Percentiles rank a stretch among this genome's conserved stretches.
Conservation (phyloP, 1,140 invertebrate genomes). For the Drosophila arawakana region DNA sequence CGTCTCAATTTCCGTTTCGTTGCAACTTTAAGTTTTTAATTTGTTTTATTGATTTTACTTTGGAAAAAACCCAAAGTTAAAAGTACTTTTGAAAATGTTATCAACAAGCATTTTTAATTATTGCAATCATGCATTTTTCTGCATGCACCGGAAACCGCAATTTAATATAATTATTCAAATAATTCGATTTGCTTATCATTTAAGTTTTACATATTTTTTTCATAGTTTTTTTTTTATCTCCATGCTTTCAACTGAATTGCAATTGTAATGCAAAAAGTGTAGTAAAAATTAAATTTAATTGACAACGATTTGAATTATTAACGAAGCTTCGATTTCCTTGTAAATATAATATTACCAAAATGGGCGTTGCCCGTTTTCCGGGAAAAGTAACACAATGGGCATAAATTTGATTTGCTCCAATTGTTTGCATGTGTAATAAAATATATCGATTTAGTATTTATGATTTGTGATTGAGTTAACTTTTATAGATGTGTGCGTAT, state of each 20-base stretch:
- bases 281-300: conserved; percentile 64
- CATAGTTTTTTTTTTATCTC: neutral
- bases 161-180: conserved; percentile 41
- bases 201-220: conserved; percentile 1
- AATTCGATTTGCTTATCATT: conserved; percentile 39
- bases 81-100: neutral
- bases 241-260: neutral
- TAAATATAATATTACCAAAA: conserved; percentile 14
- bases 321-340: conserved; percentile 39
- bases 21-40: too few species aligned
- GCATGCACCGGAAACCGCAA: conserved; percentile 38
- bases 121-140: conserved; percentile 14
- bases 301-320: conserved; percentile 69
- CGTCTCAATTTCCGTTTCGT: too few species aligned
- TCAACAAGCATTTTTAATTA: conserved; percentile 29
- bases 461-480: conserved; percentile 46
- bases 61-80: neutral
- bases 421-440: conserved; percentile 44
- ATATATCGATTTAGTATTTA: conserved; percentile 27
- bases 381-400: conserved; percentile 27
- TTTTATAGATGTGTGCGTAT: neutral
- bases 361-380: neutral
- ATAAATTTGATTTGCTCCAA: conserved; percentile 68
- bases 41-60: neutral
- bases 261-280: conserved; percentile 49